Conservation (phyloP, 2,888 invertebrate species). For the Drosophila siamana region DNA sequence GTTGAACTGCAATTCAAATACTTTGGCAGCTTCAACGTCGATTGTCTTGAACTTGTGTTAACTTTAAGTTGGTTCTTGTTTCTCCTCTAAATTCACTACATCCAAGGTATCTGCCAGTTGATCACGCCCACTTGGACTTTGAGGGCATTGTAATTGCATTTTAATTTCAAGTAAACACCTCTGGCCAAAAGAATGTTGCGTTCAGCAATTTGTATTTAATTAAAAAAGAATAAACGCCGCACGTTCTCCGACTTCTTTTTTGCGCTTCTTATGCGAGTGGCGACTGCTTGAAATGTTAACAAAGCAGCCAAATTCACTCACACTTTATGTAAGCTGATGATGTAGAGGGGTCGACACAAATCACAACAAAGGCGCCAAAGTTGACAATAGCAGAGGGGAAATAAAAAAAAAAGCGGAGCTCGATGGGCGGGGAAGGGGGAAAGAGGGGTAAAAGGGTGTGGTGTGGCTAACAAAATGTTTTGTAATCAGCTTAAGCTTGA, state of each 20-base stretch:
- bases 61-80: background rate
- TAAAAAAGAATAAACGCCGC: conserved; percentile 23
- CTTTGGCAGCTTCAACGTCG: background rate
- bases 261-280: background rate
- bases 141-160: background rate
- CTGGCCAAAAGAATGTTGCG: background rate
- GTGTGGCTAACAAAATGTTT: conserved; percentile 46
- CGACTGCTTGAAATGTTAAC: conserved; percentile 31
- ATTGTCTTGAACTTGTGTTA: background rate
- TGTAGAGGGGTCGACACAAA: conserved; percentile 27
- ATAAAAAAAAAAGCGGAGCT: background rate
- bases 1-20: background rate
- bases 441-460: background rate
- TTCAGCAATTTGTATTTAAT: conserved; percentile 43
- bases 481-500: conserved; percentile 70
- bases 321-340: conserved; percentile 27
- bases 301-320: conserved; percentile 20
- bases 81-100: background rate
- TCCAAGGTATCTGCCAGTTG: background rate
- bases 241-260: background rate
- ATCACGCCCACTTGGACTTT: background rate
- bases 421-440: background rate
- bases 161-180: conserved; percentile 12
- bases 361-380: conserved; percentile 36
- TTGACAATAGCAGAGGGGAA: conserved; percentile 35